These are phyloP conservation scores for Cercocebus atys DNA, from an alignment of 2,113 vertebrate species.

Conservation along the genomic window DNA sequence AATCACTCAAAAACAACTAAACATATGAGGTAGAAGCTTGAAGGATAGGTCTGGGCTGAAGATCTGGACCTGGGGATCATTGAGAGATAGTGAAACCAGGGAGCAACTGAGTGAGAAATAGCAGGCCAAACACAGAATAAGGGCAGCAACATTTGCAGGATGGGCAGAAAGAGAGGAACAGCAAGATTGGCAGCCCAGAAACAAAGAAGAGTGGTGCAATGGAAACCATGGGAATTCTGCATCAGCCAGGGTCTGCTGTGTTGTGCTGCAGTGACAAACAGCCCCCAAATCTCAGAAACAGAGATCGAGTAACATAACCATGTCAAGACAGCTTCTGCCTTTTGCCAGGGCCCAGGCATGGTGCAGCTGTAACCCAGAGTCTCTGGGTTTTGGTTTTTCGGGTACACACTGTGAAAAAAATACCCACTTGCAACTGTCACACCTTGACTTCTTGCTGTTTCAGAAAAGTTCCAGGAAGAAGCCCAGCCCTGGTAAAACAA, in stretches of 20 bases:
- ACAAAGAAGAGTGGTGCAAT: neutral
- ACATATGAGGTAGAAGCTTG: neutral
- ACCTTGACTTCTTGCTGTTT: too few relatives aligned
- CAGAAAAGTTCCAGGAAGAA: too few relatives aligned
- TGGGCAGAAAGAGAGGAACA: neutral
- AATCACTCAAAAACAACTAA: neutral
- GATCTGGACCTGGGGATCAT: neutral
- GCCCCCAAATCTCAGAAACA: neutral
- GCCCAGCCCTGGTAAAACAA: too few relatives aligned
- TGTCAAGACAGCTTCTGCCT: neutral
- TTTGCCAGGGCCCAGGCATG: neutral
- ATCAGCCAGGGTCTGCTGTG: neutral
- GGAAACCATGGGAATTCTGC: too few relatives aligned
- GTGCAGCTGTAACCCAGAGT: too few relatives aligned
- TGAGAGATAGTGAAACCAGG: neutral
- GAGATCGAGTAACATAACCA: neutral
- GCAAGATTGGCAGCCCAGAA: neutral
- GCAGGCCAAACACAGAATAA: rapidly evolving
- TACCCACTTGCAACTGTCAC: too few relatives aligned
- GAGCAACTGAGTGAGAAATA: neutral
- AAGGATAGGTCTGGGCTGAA: neutral
- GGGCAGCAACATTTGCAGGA: too few relatives aligned
- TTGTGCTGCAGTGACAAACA: neutral
- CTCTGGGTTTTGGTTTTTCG: too few relatives aligned
- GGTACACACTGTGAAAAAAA: too few relatives aligned